A percentile compares a stretch with the other conserved stretches of the same genome.
Evolutionary conservation across 2,797 vertebrate species (phyloP).

Genomic region (Gymnopithys bicolor): DNA sequence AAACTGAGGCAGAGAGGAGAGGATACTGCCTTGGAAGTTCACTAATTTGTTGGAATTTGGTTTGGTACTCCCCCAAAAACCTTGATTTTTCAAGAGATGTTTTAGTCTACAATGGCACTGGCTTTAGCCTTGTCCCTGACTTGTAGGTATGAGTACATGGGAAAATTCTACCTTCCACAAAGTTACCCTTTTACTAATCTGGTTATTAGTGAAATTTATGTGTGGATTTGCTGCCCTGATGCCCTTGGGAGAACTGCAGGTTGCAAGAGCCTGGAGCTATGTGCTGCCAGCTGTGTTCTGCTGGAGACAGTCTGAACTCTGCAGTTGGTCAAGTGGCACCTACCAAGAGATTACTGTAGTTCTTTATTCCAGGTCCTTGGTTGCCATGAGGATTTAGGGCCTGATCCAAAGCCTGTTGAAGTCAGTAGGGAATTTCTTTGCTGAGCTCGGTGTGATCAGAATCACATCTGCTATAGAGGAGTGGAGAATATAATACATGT

Average conservation of each 20-base stretch:
- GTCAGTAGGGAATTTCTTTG: background rate
- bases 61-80: background rate
- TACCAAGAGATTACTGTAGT: background rate
- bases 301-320: background rate
- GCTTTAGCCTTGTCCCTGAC: background rate
- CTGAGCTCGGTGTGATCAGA: background rate
- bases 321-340: background rate
- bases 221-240: background rate
- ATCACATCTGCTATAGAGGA: background rate
- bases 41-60: background rate
- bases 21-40: background rate
- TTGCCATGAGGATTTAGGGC: background rate
- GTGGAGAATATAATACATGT: background rate
- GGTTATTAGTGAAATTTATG: background rate
- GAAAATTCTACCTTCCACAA: background rate
- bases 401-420: background rate
- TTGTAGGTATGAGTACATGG: background rate
- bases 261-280: background rate
- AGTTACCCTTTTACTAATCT: background rate
- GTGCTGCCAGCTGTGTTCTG: background rate
- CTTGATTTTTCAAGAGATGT: background rate
- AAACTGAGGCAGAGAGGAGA: background rate
- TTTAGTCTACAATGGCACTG: background rate
- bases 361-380: background rate
- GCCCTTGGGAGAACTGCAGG: background rate